These are phyloP conservation scores for Pelodytes ibericus DNA, from an alignment of 2,797 vertebrate genomes.

Conservation along the genomic window DNA sequence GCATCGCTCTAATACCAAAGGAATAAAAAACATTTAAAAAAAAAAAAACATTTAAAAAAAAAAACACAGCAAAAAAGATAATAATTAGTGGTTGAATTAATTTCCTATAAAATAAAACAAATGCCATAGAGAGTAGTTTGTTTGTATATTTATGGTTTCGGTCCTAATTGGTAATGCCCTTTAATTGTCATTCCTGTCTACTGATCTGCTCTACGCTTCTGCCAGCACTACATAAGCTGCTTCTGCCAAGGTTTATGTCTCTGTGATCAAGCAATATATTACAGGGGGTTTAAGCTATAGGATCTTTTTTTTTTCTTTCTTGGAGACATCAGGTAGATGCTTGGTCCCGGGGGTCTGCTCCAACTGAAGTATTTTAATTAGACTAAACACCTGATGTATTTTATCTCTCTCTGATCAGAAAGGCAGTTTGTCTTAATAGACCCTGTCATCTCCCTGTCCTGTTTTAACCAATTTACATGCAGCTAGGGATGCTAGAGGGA, in stretches of 20 bases:
- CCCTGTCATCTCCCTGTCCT: conserved; percentile 84
- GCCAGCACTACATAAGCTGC: neutral
- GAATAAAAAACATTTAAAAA: too few relatives aligned
- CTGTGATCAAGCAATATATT: neutral
- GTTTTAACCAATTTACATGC: neutral
- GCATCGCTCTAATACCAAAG: too few relatives aligned
- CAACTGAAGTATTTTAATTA: conserved; percentile 99
- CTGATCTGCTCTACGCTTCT: neutral
- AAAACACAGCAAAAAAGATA: too few relatives aligned
- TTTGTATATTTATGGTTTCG: too few relatives aligned
- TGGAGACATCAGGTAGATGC: neutral
- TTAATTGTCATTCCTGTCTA: neutral
- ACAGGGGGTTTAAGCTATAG: neutral
- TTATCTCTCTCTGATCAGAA: conserved; percentile 99
- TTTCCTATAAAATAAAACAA: too few relatives aligned
- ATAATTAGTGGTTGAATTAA: too few relatives aligned
- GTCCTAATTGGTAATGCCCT: neutral
- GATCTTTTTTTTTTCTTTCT: neutral
- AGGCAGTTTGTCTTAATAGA: conserved; percentile 99
- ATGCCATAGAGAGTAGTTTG: too few relatives aligned
- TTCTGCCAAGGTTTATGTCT: neutral
- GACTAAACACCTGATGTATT: conserved; percentile 99
- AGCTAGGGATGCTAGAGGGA: conserved; percentile 62
- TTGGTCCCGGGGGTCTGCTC: conserved; percentile 77
- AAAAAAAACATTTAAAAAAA: too few relatives aligned